These are phyloP conservation scores for Prorops nasuta DNA, from an alignment of 1,140 invertebrate genomes.

Conservation along the genomic window DNA sequence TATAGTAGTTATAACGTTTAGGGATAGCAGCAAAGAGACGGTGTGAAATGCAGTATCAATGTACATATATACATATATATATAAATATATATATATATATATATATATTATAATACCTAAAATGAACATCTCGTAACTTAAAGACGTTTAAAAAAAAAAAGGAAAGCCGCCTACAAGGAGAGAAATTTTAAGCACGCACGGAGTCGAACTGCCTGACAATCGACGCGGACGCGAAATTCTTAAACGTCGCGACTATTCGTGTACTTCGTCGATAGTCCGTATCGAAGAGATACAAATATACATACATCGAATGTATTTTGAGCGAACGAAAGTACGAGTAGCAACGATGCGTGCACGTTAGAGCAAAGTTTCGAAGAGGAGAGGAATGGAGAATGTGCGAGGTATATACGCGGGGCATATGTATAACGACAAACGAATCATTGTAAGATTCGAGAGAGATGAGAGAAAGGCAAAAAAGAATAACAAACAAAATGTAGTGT, in stretches of 20 bases:
- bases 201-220: conserved; percentile 19
- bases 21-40: neutral
- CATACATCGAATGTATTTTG: too few relatives aligned
- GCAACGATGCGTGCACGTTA: conserved; percentile 4
- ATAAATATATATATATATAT: conserved; percentile 8
- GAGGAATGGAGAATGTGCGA: neutral
- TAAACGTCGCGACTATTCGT: conserved; percentile 1
- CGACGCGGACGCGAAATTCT: conserved; percentile 6
- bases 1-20: conserved; percentile 2
- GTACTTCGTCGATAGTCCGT: conserved; percentile 17
- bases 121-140: conserved; percentile 33
- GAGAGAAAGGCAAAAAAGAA: conserved; percentile 4
- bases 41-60: too few relatives aligned
- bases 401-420: too few relatives aligned
- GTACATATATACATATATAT: neutral
- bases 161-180: too few relatives aligned
- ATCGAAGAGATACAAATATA: too few relatives aligned
- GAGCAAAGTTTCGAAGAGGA: neutral
- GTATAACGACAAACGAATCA: too few relatives aligned
- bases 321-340: too few relatives aligned
- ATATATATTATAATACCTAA: conserved; percentile 17
- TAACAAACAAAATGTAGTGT: neutral
- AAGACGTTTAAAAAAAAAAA: too few relatives aligned
- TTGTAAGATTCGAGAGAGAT: neutral
- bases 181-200: too few relatives aligned